Evolutionary conservation across 2,888 invertebrate species (phyloP).

Genomic region (Agonopterix subpropinquella): DNA sequence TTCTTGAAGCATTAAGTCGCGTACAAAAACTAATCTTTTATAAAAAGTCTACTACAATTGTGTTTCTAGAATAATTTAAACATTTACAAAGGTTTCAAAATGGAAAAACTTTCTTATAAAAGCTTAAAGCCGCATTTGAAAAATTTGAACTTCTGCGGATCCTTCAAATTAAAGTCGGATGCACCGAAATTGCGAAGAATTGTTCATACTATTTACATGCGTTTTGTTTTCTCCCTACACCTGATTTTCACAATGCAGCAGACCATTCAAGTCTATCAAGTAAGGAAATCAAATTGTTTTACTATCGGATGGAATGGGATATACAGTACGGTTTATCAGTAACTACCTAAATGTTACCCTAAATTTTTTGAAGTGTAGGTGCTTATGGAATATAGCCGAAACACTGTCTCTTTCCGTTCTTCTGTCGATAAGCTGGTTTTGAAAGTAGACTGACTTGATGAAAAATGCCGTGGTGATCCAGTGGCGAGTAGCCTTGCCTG

Average conservation of each 20-base stretch:
- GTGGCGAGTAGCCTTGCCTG: too few relatives aligned
- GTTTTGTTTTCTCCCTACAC: slow-evolving; percentile 23
- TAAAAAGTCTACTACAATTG: too few relatives aligned
- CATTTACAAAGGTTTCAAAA: slow-evolving; percentile 6
- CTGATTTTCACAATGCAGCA: slow-evolving; percentile 35
- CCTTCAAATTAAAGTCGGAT: slow-evolving; percentile 29
- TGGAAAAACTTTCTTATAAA: slow-evolving; percentile 26
- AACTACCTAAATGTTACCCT: not conserved
- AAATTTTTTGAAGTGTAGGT: too few relatives aligned
- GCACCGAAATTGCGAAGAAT: slow-evolving; percentile 20
- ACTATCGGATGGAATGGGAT: not conserved
- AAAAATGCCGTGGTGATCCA: too few relatives aligned
- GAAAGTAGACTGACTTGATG: too few relatives aligned
- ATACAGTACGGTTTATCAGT: not conserved
- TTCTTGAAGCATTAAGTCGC: too few relatives aligned
- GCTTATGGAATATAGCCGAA: too few relatives aligned
- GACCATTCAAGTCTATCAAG: slow-evolving; percentile 36
- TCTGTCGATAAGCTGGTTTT: too few relatives aligned
- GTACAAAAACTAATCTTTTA: too few relatives aligned
- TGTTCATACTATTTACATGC: slow-evolving; percentile 32
- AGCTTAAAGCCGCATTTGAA: slow-evolving; percentile 32
- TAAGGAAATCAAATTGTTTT: slow-evolving; percentile 15
- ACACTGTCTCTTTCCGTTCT: too few relatives aligned
- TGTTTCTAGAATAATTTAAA: too few relatives aligned
- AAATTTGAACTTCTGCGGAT: slow-evolving; percentile 27